Conservation (phyloP, 1,140 invertebrate genomes). For the Oscheius sp. region DNA sequence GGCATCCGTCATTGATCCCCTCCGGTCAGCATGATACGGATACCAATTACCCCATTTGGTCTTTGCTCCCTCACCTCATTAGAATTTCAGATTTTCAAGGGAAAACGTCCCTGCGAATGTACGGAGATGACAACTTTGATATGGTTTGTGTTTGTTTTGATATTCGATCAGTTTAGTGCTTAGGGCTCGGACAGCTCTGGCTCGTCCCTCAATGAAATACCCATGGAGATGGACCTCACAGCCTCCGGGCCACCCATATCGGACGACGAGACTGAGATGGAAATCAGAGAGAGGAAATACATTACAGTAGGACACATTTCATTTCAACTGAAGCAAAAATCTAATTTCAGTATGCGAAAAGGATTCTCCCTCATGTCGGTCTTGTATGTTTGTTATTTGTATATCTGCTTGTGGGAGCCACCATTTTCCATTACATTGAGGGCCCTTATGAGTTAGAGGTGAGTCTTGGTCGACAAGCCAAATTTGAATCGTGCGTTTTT, state of each 20-base stretch:
- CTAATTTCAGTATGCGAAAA: slow-evolving; percentile 37
- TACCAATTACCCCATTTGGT: too few relatives aligned
- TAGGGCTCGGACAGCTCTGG: slow-evolving; percentile 18
- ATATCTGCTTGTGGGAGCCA: slow-evolving; percentile 54
- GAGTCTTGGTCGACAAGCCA: background rate
- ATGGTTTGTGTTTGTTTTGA: background rate
- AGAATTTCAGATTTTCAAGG: too few relatives aligned
- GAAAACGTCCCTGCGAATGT: too few relatives aligned
- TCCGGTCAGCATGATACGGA: background rate
- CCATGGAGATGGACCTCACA: slow-evolving; percentile 46
- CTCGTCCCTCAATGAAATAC: slow-evolving; percentile 39
- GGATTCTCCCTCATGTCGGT: slow-evolving; percentile 58
- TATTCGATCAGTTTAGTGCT: background rate
- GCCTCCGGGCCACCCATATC: slow-evolving; percentile 42
- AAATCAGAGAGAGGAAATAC: slow-evolving; percentile 32
- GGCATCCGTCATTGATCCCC: slow-evolving; percentile 1
- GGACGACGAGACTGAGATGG: slow-evolving; percentile 41
- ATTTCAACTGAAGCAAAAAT: background rate
- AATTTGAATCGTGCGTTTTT: too few relatives aligned
- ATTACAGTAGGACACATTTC: slow-evolving; percentile 12
- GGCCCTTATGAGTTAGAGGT: slow-evolving; percentile 46
- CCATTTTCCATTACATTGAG: slow-evolving; percentile 54
- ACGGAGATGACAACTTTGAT: slow-evolving; percentile 3
- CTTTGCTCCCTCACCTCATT: too few relatives aligned
- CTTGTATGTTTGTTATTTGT: slow-evolving; percentile 53